Conservation (phyloP, 2,113 vertebrate genomes). For the Cynopterus brachyotis region DNA sequence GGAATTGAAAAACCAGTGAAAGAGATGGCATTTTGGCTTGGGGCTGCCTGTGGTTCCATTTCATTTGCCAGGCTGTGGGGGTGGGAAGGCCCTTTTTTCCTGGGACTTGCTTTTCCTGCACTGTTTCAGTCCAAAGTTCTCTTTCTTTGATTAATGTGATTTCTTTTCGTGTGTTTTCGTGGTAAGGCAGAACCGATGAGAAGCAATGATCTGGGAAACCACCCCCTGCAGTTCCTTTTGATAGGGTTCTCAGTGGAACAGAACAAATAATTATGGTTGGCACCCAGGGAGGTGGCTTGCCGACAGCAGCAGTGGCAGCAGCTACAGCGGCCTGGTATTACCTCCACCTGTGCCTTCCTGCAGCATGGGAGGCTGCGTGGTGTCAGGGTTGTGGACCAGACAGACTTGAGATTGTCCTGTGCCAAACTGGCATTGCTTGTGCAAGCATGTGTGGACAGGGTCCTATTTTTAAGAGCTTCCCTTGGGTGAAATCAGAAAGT, state of each 20-base stretch:
- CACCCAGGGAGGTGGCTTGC: neutral
- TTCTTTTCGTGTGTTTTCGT: conserved; percentile 37
- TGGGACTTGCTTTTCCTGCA: neutral
- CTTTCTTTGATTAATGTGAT: conserved; percentile 16
- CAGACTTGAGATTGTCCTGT: neutral
- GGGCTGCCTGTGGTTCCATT: neutral
- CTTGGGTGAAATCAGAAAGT: neutral
- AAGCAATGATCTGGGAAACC: conserved; percentile 2
- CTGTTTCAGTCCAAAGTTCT: neutral
- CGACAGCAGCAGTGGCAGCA: neutral
- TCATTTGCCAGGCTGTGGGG: neutral
- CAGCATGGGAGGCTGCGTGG: neutral
- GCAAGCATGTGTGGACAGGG: neutral
- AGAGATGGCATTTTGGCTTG: neutral
- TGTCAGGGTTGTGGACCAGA: neutral
- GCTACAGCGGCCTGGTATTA: neutral
- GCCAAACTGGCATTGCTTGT: neutral
- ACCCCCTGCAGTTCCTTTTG: neutral
- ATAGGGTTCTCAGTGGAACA: neutral
- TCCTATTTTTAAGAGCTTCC: neutral
- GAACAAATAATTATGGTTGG: neutral
- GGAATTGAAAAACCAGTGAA: neutral
- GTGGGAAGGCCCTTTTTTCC: neutral
- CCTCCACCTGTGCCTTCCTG: neutral
- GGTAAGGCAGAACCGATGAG: neutral